phyloP scores from a whole-genome alignment of 2,888 invertebrate species.

The Argynnis bischoffii region DNA sequence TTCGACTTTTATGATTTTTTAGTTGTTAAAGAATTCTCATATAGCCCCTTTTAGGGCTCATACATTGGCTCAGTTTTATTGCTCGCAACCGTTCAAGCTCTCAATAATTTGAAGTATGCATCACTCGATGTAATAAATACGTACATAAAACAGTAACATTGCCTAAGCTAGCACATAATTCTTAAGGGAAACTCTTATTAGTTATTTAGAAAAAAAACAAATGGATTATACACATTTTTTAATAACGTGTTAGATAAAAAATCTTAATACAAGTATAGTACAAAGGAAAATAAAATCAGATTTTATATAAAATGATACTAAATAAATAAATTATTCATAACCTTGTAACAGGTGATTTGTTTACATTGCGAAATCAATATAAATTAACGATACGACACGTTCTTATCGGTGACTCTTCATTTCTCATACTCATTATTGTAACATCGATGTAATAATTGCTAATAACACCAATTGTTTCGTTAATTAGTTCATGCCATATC shows the following conservation, averaged over 20 bases:
- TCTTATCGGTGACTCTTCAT: conserved; percentile 43
- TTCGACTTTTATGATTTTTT: conserved; percentile 55
- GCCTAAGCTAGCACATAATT: too few relatives aligned
- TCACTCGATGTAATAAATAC: too few relatives aligned
- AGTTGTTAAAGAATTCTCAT: conserved; percentile 9
- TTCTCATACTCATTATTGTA: conserved; percentile 32
- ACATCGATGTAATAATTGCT: conserved; percentile 38
- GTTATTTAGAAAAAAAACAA: too few relatives aligned
- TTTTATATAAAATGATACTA: background rate
- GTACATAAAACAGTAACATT: too few relatives aligned
- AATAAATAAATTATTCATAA: conserved; percentile 22
- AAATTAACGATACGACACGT: conserved; percentile 48
- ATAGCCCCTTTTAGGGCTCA: conserved; percentile 7
- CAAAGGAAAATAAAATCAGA: background rate
- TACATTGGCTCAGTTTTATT: conserved; percentile 13
- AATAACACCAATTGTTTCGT: conserved; percentile 31
- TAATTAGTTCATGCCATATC: conserved; percentile 35
- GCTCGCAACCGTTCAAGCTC: background rate
- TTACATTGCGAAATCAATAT: conserved; percentile 47
- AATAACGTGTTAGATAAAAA: background rate
- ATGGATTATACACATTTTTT: too few relatives aligned
- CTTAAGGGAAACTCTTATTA: too few relatives aligned
- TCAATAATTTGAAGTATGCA: background rate
- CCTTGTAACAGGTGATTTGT: conserved; percentile 51
- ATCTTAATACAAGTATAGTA: background rate